Conservation (phyloP, 2,113 vertebrate species). For the Peucedramus taeniatus region DNA sequence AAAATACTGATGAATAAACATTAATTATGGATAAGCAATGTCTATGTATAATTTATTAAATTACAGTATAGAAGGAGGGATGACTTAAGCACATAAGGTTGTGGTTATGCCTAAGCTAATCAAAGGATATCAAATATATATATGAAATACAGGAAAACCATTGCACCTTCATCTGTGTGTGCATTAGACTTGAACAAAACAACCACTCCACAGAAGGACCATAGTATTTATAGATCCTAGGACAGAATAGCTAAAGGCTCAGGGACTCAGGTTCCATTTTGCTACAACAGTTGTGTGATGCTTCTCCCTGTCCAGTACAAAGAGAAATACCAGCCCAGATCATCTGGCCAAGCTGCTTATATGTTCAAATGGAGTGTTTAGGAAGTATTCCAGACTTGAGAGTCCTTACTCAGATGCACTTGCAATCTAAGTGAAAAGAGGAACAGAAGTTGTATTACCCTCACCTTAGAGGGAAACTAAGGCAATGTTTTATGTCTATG, state of each 20-base stretch:
- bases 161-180: neutral
- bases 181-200: neutral
- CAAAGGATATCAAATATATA: neutral
- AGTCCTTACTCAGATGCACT: neutral
- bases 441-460: neutral
- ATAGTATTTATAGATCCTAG: neutral
- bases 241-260: neutral
- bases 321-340: neutral
- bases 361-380: neutral
- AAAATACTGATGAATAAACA: neutral
- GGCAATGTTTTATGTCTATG: neutral
- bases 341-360: neutral
- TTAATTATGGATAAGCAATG: neutral
- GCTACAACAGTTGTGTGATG: neutral
- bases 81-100: neutral
- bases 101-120: neutral
- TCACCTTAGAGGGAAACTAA: neutral
- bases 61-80: neutral
- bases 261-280: neutral
- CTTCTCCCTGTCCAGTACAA: neutral
- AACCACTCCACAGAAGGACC: neutral
- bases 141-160: neutral
- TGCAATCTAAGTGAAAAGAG: neutral
- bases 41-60: neutral
- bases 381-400: neutral